Evolutionary conservation across 1,140 invertebrate genomes (phyloP).

Genomic region (Pinna nobilis): DNA sequence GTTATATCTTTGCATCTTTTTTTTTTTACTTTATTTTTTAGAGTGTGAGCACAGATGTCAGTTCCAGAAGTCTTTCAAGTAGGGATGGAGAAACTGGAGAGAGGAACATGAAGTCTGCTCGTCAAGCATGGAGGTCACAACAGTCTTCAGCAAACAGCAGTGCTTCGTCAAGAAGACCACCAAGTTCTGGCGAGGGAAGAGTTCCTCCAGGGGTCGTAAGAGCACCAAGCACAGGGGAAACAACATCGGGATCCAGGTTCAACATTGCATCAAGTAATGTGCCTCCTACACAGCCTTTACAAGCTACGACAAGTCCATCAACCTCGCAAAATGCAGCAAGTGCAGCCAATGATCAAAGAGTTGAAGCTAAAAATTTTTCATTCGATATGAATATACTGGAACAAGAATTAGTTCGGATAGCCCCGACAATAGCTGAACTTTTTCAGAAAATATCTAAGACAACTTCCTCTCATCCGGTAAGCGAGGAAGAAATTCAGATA

Average conservation of each 20-base stretch:
- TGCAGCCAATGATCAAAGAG: background rate
- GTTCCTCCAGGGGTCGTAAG: conserved; percentile 9
- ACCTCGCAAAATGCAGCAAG: background rate
- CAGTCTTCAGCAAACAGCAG: conserved; percentile 2
- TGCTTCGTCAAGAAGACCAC: background rate
- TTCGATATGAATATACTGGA: conserved; percentile 37
- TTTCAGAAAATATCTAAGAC: conserved; percentile 38
- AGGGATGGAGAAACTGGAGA: conserved; percentile 47
- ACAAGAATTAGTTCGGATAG: conserved; percentile 39
- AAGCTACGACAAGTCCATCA: background rate
- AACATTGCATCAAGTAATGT: too few species aligned
- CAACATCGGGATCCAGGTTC: conserved; percentile 10
- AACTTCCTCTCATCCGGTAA: conserved; percentile 24
- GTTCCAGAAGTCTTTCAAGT: conserved; percentile 26
- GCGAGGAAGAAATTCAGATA: conserved; percentile 47
- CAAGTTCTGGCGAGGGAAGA: background rate
- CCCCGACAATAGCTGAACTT: conserved; percentile 39
- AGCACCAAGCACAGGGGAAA: conserved; percentile 31
- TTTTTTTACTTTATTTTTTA: too few species aligned
- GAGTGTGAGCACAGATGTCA: conserved; percentile 34
- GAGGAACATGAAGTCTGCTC: conserved; percentile 36
- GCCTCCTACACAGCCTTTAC: background rate
- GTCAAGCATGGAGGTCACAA: conserved; percentile 44
- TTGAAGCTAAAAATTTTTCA: conserved; percentile 5
- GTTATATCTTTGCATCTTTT: too few species aligned